phyloP scores from a whole-genome alignment of 1,140 invertebrate genomes.

The Bemisia tabaci region DNA sequence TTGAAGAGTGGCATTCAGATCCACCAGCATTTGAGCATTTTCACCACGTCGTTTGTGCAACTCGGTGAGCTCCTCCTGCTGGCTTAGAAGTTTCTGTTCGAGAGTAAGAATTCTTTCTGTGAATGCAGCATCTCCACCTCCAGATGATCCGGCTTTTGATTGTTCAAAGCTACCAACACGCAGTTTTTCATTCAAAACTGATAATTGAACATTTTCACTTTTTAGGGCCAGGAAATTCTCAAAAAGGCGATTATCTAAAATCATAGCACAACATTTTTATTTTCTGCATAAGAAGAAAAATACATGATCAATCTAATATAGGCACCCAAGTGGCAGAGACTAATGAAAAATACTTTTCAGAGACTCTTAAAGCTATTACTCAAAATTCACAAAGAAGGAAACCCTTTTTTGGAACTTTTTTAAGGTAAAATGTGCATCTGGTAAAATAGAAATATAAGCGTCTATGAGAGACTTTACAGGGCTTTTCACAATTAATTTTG shows the following conservation, averaged over 20 bases:
- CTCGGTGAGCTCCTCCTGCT: conserved; percentile 87
- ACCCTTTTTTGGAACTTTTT: too few relatives aligned
- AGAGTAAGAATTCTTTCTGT: conserved; percentile 43
- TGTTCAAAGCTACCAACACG: conserved; percentile 26
- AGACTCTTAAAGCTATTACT: too few relatives aligned
- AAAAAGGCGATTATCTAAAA: conserved; percentile 74
- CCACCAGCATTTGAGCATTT: conserved; percentile 84
- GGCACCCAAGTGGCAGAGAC: too few relatives aligned
- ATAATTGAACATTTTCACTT: conserved; percentile 68
- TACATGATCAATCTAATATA: too few relatives aligned
- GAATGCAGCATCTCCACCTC: conserved; percentile 28
- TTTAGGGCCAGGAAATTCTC: conserved; percentile 62
- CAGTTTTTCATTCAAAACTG: conserved; percentile 69
- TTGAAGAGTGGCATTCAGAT: conserved; percentile 71
- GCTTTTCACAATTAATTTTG: too few relatives aligned
- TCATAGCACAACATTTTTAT: conserved; percentile 9
- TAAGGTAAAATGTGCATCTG: too few relatives aligned
- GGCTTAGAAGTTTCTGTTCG: conserved; percentile 68
- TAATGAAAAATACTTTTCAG: too few relatives aligned
- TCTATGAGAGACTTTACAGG: too few relatives aligned
- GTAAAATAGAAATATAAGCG: too few relatives aligned
- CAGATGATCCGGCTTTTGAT: conserved; percentile 11
- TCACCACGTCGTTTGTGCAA: conserved; percentile 77
- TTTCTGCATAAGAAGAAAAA: not conserved
- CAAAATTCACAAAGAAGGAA: too few relatives aligned